Conservation (phyloP, 2,113 vertebrate genomes). For the Corydoras sp. region DNA sequence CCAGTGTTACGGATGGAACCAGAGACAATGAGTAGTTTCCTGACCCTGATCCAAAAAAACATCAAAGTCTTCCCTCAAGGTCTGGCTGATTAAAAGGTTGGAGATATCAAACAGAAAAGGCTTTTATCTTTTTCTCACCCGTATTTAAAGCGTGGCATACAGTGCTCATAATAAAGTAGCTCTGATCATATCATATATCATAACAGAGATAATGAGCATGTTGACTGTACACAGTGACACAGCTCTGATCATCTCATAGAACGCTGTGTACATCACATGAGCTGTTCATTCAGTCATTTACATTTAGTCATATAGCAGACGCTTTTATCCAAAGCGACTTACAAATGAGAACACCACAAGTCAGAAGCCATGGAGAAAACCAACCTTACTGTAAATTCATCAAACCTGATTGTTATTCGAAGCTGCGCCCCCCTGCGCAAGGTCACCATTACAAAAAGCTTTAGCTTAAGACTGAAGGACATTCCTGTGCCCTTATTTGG, state of each 20-base stretch:
- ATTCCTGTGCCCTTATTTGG: neutral
- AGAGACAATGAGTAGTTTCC: conserved; percentile 29
- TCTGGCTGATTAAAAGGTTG: conserved; percentile 16
- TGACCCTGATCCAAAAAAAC: conserved; percentile 44
- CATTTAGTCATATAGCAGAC: too few relatives aligned
- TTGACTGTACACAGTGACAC: too few relatives aligned
- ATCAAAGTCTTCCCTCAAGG: conserved; percentile 46
- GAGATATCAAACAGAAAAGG: conserved; percentile 6
- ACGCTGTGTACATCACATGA: too few relatives aligned
- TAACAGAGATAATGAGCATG: too few relatives aligned
- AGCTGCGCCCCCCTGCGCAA: too few relatives aligned
- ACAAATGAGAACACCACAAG: too few relatives aligned
- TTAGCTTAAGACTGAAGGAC: neutral
- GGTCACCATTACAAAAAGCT: neutral
- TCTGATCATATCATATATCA: neutral
- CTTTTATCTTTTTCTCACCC: neutral
- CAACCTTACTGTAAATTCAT: too few relatives aligned
- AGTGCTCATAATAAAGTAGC: neutral
- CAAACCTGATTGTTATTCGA: too few relatives aligned
- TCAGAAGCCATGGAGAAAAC: too few relatives aligned
- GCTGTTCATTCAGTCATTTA: too few relatives aligned
- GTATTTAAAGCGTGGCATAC: neutral
- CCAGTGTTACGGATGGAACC: conserved; percentile 26
- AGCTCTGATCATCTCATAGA: too few relatives aligned
- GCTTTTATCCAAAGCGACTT: too few relatives aligned